Evolutionary conservation across 2,797 vertebrate species (phyloP), one percentile per base, ranked within the genome.

Genomic region (Heterohyrax brucei): DNA sequence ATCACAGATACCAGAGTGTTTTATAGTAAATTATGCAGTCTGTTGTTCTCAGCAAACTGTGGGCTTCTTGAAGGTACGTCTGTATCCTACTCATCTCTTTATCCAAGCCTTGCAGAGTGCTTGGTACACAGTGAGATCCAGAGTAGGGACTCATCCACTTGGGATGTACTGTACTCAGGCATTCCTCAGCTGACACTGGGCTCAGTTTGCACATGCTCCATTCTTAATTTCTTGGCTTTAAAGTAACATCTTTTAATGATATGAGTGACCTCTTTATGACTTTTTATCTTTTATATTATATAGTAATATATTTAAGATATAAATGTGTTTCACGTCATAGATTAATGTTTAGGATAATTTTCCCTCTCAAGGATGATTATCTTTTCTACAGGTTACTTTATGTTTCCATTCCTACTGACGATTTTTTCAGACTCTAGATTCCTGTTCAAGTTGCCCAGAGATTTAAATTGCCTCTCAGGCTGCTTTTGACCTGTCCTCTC

Each of bases 341-440:
- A 76, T 66, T 78, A 75, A 64, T 50, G 19, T 62, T 91, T 53
- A 89, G 39, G 39, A 18, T 62, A 44, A 39, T 14, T 82, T 86
- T 87, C 62, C 66, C 10, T 93, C 94, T 90, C 66, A 70, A 79
- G 1, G 39, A 21, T 78, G 59, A 68, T 80, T 39, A 1, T 76
- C 50, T 72, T 81, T 94, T 84, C 87, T 59, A 30, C 28, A 22
- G 78, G 6, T 59, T 61, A 6, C 30, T 80, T 83, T 46, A 76
- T 22, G 19, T 72, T 96, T 82, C 94, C 72, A 72, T 86, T 93
- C 22, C n/a, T 92, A 78, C 76, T 30, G 61, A 26, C 85, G 79
- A 77, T 24, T 73, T 95, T 93, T 93, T 83, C n/a, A 56, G 48
- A 73, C 48, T 70, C 79, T 77, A 30, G 30, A 76, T 97, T 82